Conservation (phyloP, 2,797 vertebrate genomes). For the Apogon hyalosoma region DNA sequence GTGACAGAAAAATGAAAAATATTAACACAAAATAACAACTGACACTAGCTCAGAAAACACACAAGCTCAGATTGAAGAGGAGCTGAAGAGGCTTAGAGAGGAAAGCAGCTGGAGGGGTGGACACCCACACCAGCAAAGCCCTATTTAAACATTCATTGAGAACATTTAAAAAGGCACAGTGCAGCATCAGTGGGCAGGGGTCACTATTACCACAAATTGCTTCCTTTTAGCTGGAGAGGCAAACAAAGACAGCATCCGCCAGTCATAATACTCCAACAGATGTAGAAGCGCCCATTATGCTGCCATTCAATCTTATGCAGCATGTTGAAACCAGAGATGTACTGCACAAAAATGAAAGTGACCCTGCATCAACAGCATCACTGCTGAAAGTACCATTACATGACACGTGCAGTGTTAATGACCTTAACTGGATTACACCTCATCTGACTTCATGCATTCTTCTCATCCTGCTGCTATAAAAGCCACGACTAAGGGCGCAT, state of each 20-base stretch:
- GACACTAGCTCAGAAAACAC: slow-evolving; percentile 19
- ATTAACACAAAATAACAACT: slow-evolving; percentile 56
- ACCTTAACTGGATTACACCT: slow-evolving; percentile 1
- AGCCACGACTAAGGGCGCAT: neutral
- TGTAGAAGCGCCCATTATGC: slow-evolving; percentile 52
- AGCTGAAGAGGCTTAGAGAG: slow-evolving; percentile 69
- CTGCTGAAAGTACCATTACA: neutral
- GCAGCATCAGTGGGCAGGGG: slow-evolving; percentile 55
- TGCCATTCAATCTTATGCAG: slow-evolving; percentile 31
- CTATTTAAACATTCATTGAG: slow-evolving; percentile 77
- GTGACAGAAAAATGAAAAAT: slow-evolving; percentile 60
- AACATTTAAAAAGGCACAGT: slow-evolving; percentile 71
- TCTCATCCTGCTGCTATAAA: neutral
- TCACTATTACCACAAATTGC: slow-evolving; percentile 74
- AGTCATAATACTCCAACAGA: slow-evolving; percentile 53
- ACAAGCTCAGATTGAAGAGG: slow-evolving; percentile 61
- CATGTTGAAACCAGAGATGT: slow-evolving; percentile 10
- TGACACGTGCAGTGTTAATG: neutral
- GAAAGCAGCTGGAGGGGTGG: slow-evolving; percentile 57
- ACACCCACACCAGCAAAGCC: slow-evolving; percentile 54
- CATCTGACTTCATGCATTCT: slow-evolving; percentile 1
- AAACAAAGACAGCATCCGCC: slow-evolving; percentile 65
- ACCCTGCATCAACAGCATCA: slow-evolving; percentile 4
- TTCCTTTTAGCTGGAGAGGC: slow-evolving; percentile 69
- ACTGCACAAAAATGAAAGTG: slow-evolving; percentile 5